Conservation (phyloP, 2,888 invertebrate genomes). For the Pycnomerus fuliginosus region DNA sequence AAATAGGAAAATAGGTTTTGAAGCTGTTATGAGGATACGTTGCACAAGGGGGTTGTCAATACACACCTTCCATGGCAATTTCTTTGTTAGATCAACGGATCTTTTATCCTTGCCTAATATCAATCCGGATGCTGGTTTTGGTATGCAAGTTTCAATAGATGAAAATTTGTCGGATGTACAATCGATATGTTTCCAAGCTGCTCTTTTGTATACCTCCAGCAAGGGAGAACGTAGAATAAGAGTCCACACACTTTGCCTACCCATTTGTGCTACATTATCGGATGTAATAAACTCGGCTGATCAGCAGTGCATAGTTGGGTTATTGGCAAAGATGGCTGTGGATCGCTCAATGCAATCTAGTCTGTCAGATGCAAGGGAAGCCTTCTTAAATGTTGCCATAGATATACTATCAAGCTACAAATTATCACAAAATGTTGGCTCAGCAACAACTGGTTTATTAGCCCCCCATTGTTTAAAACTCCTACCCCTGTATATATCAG, state of each 20-base stretch:
- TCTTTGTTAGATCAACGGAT: conserved; percentile 98
- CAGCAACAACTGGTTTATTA: conserved; percentile 63
- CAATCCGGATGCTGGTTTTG: conserved; percentile 97
- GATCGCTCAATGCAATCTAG: conserved; percentile 86
- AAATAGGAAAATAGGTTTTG: conserved; percentile 96
- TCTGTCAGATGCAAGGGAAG: conserved; percentile 91
- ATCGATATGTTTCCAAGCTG: conserved; percentile 95
- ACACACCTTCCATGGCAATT: conserved; percentile 99
- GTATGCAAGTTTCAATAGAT: conserved; percentile 96
- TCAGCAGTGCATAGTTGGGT: conserved; percentile 87
- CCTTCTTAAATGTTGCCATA: conserved; percentile 91
- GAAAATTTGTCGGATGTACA: conserved; percentile 84
- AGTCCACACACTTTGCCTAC: conserved; percentile 95
- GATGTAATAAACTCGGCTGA: conserved; percentile 91
- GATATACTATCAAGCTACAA: conserved; percentile 82
- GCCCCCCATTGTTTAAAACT: conserved; percentile 77
- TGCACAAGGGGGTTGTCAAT: conserved; percentile 92
- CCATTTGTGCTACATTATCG: conserved; percentile 78
- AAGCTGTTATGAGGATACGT: conserved; percentile 96
- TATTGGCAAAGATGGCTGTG: conserved; percentile 97
- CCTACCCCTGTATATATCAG: conserved; percentile 85
- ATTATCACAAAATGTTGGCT: conserved; percentile 63
- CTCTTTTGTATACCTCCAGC: conserved; percentile 92
- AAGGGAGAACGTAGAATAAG: conserved; percentile 95
- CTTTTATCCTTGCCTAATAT: conserved; percentile 93